Base-by-base conservation (phyloP, 2,797 vertebrate genomes). In the Enteromius afrohamiltoni region DNA sequence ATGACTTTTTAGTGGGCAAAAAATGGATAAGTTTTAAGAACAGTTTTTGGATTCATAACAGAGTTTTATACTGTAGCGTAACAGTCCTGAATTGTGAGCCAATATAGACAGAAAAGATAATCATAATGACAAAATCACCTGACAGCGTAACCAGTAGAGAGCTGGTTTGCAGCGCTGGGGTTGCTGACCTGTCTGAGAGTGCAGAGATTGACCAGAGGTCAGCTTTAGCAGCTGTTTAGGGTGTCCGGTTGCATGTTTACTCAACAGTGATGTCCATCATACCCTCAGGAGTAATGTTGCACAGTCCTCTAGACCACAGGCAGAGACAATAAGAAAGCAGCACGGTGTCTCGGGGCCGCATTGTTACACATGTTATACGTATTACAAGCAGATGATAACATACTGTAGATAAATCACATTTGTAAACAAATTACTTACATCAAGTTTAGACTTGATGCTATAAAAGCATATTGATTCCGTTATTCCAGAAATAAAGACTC, bases 161-260 rank as follows among this genome's bases (percentile, higher is more conserved):
- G 60, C 13, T 67, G 87, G 64, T 87, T 78, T 85, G 83, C 79
- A 65, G 34, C 69, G 64, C 83, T 87, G 73, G 83, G 82, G 90
- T 58, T 76, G 47, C 83, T 89, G 83, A 91, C 90, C 88, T 88
- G 85, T 86, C 87, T 86, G 90, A 86, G 86, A 87, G 89, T 87
- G 86, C 83, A 53, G 70, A 71, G 80, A 88, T 88, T 93, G 91
- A 89, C 87, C 74, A 87, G 89, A 90, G 90, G 91, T 93, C 92
- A 90, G 86, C 93, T 89, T 92, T 92, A 89, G 92, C 96, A 96
- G 95, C 95, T 96, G 95, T 95, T 90, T 83, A 89, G 88, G 91
- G 93, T 93, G 92, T 96, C 93, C 88, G 89, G 91, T 96, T 95
- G 91, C 94, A 85, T 94, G 90, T 95, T 95, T 94, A 92, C 94